Base-by-base conservation (phyloP, 2,888 invertebrate genomes). In the Drosophila siamana region DNA sequence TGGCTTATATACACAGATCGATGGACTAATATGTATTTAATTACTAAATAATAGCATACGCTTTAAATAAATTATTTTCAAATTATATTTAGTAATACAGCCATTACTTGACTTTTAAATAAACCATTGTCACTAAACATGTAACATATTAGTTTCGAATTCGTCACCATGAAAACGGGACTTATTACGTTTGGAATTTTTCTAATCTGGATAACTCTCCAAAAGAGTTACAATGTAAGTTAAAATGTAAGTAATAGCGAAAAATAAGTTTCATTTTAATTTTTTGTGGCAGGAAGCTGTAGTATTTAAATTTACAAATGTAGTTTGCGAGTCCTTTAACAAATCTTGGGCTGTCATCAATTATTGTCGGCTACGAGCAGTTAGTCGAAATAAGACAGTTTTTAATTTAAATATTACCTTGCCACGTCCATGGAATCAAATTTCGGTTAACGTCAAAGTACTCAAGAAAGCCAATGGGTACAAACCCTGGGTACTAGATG, bases 401-500 rank as follows among this genome's bases (percentile, higher is more conserved):
- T 46, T 56, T 0, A 73, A 73, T 43, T 0, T 68, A 1, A 73
- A 68, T 38, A 0, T 11, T 5, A 55, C 68, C 0, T 0, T 59
- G 0, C 26, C 33, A 0, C 6, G 59, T 11, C 41, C 67, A 1
- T 7, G 26, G 0, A 11, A 33, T 0, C 5, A 19, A 8, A 0
- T 54, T 19, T 2, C 4, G 2, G 8, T 51, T 6, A 2, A 13
- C 0, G 2, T 6, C 1, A 36, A 46, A 6, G 0, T 51, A 0
- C 40, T 63, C 1, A 56, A 63, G n/a, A 73, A 36, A n/a, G 57
- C 48, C 1, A 74, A 30, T 57, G 69, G 69, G 0, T 69, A 54
- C 4, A 69, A 64, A 33, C 69, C 69, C 2, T 74, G 63, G 60
- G 41, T 74, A 0, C 54, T 50, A 0, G 57, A 64, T 1, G 0